Evolutionary conservation across 2,888 invertebrate genomes (phyloP), one percentile per base, ranked within the genome.

Genomic region (Luffia ferchaultella): DNA sequence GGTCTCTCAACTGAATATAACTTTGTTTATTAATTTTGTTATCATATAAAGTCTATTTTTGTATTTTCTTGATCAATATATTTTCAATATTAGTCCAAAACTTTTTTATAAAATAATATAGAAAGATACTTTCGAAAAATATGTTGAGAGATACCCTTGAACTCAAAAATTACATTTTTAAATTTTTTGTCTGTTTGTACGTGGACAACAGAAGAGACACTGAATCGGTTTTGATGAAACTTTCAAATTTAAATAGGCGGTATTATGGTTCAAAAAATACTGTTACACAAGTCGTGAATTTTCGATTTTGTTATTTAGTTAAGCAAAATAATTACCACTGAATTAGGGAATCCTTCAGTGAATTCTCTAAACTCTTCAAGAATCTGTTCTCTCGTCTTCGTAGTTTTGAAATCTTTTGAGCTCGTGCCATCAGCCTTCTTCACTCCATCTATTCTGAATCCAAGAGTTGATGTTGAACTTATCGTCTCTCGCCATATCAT

Each of bases 401-500:
- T 96, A 15, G 95, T 96, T 76, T 97, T 97, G 76, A 96, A 97
- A 76, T 97, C 96, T 86, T 96, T 97, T 57, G 93, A 92, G 57
- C 96, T 95, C 53, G 92, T 93, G 41, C 96, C 96, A 64, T 96
- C 95, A 54, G 92, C 90, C 65, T 93, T 93, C 70, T 93, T 91
- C 55, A 94, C 93, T 17, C 97, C 98, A 75, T 98, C 98, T 69
- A 99, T 95, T 62, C 98, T 88, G 80, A 98, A 98, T 50, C 98
- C 98, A 47, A 98, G 86, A 0, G 94, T 94, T 0, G 97, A 92
- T n/a, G 98, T 97, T 42, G 97, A 97, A 49, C 97, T 97, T 62
- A 97, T 97, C 9, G 96, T 95, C 76, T 98, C 98, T 50, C 98
- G 86, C 95, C 97, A 97, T 45, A 97, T 88, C 95, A 95, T 95